These are phyloP conservation scores for Phaenicophaeus curvirostris DNA, from an alignment of 2,797 vertebrate genomes.

Conservation along the genomic window DNA sequence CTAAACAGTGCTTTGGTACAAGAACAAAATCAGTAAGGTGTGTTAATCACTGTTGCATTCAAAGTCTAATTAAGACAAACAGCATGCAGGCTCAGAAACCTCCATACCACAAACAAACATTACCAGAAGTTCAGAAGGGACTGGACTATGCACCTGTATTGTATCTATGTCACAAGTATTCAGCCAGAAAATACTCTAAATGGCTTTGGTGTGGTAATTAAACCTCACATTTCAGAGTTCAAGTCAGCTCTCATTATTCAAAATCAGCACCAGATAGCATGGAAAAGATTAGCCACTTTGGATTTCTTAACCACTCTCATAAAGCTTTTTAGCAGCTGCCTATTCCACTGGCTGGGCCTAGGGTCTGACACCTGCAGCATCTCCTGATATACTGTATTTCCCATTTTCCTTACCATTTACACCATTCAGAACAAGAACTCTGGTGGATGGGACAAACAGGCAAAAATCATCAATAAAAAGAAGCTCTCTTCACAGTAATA, in stretches of 20 bases:
- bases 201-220: not conserved
- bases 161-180: not conserved
- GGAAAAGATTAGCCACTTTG: not conserved
- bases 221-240: not conserved
- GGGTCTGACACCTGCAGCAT: fast-evolving
- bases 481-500: not conserved
- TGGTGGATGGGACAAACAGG: not conserved
- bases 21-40: not conserved
- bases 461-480: not conserved
- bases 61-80: not conserved
- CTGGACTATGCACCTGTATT: not conserved
- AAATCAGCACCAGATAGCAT: not conserved
- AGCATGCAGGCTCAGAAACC: not conserved
- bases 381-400: not conserved
- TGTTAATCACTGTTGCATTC: not conserved
- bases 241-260: not conserved
- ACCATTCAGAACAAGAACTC: not conserved
- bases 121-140: not conserved
- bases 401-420: not conserved
- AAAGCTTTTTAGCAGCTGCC: not conserved
- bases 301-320: not conserved
- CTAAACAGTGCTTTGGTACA: not conserved
- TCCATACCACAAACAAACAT: not conserved
- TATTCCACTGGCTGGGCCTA: no score
- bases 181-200: not conserved